Evolutionary conservation across 2,797 vertebrate species (phyloP).

Genomic region (Varecia variegata): DNA sequence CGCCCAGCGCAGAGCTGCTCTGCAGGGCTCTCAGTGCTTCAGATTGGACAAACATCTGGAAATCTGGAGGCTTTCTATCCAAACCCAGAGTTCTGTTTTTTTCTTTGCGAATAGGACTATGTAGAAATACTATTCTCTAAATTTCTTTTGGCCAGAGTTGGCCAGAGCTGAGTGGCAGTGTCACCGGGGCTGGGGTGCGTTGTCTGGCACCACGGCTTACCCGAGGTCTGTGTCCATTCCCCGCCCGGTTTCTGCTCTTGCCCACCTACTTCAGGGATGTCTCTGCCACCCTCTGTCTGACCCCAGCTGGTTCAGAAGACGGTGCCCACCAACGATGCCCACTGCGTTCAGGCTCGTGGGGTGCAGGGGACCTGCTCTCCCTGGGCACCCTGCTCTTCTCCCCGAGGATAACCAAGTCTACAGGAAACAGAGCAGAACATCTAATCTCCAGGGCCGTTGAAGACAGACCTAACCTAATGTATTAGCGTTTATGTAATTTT

Average conservation of each 20-base stretch:
- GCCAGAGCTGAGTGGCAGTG: accelerated
- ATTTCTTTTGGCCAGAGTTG: neutral
- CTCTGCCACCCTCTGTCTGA: neutral
- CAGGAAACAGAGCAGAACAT: neutral
- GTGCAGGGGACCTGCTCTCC: too few relatives aligned
- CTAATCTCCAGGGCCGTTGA: neutral
- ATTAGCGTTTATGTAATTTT: too few relatives aligned
- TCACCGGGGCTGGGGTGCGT: accelerated
- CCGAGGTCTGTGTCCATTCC: accelerated
- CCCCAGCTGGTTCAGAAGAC: too few relatives aligned
- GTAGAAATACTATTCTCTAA: neutral
- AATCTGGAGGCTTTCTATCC: neutral
- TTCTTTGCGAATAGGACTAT: neutral
- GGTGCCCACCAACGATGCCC: neutral
- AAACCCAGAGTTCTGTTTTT: neutral
- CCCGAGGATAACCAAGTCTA: neutral
- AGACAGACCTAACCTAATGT: too few relatives aligned
- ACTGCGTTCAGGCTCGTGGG: neutral
- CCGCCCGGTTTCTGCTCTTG: too few relatives aligned
- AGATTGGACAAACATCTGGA: accelerated
- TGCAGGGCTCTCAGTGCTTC: accelerated
- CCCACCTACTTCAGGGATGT: neutral
- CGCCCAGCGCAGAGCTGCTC: accelerated
- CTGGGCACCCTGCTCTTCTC: neutral
- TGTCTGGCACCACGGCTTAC: accelerated